Base-by-base conservation (phyloP, 2,113 vertebrate species). In the Archilochus colubris region DNA sequence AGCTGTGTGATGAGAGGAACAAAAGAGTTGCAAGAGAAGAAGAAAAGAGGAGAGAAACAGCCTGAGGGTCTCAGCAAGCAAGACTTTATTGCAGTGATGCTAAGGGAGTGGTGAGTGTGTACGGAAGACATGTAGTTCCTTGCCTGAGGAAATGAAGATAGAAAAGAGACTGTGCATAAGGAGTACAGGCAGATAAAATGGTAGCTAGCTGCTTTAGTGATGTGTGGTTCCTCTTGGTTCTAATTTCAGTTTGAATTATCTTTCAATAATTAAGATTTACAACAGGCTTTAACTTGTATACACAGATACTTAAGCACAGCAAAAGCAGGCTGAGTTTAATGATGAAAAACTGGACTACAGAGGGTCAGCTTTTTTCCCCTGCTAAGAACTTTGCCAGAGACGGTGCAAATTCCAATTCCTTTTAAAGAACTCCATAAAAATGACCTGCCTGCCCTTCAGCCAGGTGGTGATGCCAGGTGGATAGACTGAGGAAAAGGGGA, bases 91-190 rank as follows among this genome's bases (percentile, higher is more conserved):
- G 63, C 33, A 78, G 25, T 10, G 74, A 59, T 3, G 1, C 33
- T 70, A 62, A 79, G 24, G 50, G 63, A 87, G 44, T 58, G 64
- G 16, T 27, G 67, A 91, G 31, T 14, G 17, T 16, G 10, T 54
- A 62, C 2, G 55, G 79, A 87, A 76, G 58, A 89, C 7, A 20
- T 11, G 30, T 2, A 68, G 61, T 33, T 90, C 54, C 74, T 64
- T 67, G 59, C 86, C 67, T 53, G 55, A 94, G 63, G 78, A 77
- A 85, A 89, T 70, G 54, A 94, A 89, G 89, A 79, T 10, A 73
- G 46, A 86, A 92, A 88, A 40, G 23, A 79, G 51, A 48, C 20
- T 62, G 36, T 25, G 28, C 5, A 1, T 69, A 69, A 82, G 54
- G 28, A 75, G 21, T 50, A 63, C 9, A 64, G 63, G 44, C 48